Evolutionary conservation across 1,140 invertebrate species (phyloP).

Genomic region (Drosophila littoralis): DNA sequence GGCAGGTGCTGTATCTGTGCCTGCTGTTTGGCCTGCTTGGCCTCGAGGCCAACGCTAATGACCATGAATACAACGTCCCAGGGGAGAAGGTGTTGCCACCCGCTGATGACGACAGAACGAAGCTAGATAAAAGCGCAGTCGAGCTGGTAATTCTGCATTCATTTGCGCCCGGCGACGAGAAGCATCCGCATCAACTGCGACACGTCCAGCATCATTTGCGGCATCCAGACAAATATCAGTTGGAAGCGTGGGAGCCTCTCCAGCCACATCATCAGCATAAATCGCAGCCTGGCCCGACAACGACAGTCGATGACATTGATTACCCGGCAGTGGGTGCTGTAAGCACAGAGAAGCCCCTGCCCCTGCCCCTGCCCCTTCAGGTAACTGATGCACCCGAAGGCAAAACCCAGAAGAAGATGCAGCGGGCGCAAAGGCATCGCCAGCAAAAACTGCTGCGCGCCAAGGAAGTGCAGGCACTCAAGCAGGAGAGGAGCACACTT

Average conservation of each 20-base stretch:
- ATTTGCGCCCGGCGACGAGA: neutral
- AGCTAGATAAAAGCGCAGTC: constrained; percentile 58
- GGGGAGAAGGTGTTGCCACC: constrained; percentile 46
- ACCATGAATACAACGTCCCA: constrained; percentile 30
- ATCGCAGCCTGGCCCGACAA: constrained; percentile 34
- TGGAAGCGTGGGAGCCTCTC: constrained; percentile 50
- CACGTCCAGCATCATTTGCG: constrained; percentile 57
- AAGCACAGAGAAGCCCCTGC: constrained; percentile 4
- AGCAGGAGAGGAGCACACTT: neutral
- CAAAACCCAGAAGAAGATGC: neutral
- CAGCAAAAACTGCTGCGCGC: constrained; percentile 49
- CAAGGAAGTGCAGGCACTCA: constrained; percentile 37
- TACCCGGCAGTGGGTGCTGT: neutral
- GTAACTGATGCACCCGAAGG: neutral
- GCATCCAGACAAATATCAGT: constrained; percentile 44
- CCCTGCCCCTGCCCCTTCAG: neutral
- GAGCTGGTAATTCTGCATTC: constrained; percentile 34
- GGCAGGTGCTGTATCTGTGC: neutral
- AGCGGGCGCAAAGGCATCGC: constrained; percentile 37
- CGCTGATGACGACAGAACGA: constrained; percentile 48
- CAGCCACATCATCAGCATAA: constrained; percentile 65
- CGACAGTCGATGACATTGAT: constrained; percentile 18
- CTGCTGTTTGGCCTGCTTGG: constrained; percentile 11
- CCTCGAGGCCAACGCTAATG: constrained; percentile 52
- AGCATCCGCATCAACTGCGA: constrained; percentile 23